Conservation (phyloP, 2,888 invertebrate genomes). For the Poecilus cupreus region DNA sequence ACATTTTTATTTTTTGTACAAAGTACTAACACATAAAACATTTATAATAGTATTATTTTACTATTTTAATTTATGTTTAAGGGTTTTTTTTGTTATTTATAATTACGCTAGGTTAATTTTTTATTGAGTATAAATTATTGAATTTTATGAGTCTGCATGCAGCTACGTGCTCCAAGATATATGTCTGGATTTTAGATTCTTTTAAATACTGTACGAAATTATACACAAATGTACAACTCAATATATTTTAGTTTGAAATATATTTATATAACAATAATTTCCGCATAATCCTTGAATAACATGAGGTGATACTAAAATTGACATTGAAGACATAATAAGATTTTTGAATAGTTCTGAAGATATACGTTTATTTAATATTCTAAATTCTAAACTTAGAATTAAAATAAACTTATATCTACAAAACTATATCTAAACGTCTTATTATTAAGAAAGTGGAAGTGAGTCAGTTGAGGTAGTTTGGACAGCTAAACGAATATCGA, state of each 20-base stretch:
- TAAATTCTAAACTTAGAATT: too few species aligned
- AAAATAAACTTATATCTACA: too few species aligned
- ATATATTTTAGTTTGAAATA: neutral
- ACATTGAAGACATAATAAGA: neutral
- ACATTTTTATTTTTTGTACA: too few species aligned
- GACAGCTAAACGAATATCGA: too few species aligned
- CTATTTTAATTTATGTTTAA: neutral
- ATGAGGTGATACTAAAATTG: neutral
- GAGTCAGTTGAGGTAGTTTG: too few species aligned
- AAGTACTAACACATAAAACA: too few species aligned
- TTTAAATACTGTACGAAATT: neutral
- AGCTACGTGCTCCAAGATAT: neutral
- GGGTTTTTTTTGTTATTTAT: neutral
- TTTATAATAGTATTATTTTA: neutral
- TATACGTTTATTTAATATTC: neutral
- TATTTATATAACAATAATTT: neutral
- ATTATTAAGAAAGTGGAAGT: too few species aligned
- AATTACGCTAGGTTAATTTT: neutral
- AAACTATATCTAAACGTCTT: too few species aligned
- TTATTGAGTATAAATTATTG: neutral
- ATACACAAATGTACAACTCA: neutral
- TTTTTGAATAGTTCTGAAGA: too few species aligned
- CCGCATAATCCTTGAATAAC: neutral
- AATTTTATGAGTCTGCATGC: neutral
- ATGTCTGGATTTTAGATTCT: neutral